Base-by-base conservation (phyloP, 2,888 invertebrate genomes). In the Hofmannophila pseudospretella region DNA sequence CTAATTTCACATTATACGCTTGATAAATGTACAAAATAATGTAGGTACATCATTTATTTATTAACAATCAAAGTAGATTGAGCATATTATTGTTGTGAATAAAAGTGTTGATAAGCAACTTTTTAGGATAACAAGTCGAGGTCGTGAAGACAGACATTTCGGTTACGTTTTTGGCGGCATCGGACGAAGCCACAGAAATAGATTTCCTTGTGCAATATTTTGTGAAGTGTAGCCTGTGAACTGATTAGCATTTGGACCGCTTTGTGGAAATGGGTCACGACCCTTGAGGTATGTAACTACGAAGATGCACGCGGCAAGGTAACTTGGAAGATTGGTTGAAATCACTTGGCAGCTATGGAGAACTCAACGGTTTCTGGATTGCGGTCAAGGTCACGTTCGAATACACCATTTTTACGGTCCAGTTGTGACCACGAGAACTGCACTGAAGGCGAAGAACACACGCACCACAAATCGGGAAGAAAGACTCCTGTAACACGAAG, bases 321-420 rank as follows among this genome's bases (percentile, higher is more conserved):
- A 36, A 43, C 45, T 46, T 36, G 42, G 39, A 37, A 35, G 29
- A 42, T 36, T 39, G 41, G 36, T 39, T 20, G 31, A 33, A 38
- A 36, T 39, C 40, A 45, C 54, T 47, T 39, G 37, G 41, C 35
- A 53, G 68, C 42, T 42, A 85, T 86, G 86, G 86, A 86, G 55
- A 80, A 73, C 51, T 67, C 71, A 43, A 64, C 74, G 44, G 77
- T 75, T 59, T 77, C 81, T 53, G 89, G 89, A 75, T 88, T 91
- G 67, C 81, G 92, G 74, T 90, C 91, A 71, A 89, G 92, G 79
- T 92, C 92, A 55, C 89, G 92, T 53, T 92, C 92, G 23, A 91
- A 89, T 64, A 92, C 92, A 57, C 92, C 92, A 46, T 90, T 91
- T 62, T 68, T 89, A 51, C 80, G 88, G 47, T 89, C 89, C 38